Evolutionary conservation across 2,113 vertebrate species (phyloP), one percentile per base, ranked within the genome.

Genomic region (Hippocampus guttulatus): DNA sequence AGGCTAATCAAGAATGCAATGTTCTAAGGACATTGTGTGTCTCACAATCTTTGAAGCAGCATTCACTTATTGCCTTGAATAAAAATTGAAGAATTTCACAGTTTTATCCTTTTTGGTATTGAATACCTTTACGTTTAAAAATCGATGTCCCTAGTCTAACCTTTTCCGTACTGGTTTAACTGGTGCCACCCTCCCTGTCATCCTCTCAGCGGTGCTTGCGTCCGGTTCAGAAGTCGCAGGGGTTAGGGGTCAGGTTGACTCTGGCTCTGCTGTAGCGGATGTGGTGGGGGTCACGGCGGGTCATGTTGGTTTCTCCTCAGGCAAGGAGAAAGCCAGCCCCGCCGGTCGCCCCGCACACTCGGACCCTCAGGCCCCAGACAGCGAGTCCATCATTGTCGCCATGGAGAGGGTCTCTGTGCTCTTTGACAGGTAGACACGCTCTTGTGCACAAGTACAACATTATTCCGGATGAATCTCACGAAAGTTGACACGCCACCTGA

Each of bases 361-460:
- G 43, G 96, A 94, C 81, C 90, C 93, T 8, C 87, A 93, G 9
- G 91, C 93, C 65, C 95, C 96, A 0, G 97, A 99, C 90, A 98
- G 94, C 1, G 97, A 99, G 81, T 98, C 97, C 0, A 93, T 98
- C 83, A 99, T 99, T 0, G 95, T 99, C 2, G 97, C 97, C 49
- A 99, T 99, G 97, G 97, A 99, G 84, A 93, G 97, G 2, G 96
- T 99, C 6, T 99, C 97, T 40, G 96, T 98, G 65, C 97, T 99
- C 47, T 99, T 99, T 10, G 97, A 99, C 89, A 95, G 97, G 97
- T 99, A 90, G 15, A 63, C 61, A 27, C 61, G 47, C 0, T 14
- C n/a, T 33, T 20, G 55, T 52, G 6, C 49, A n/a, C 30, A 38
- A 21, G 90, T n/a, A 62, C 49, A 30, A 41, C 57, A 3, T 33